A percentile compares a stretch with the other conserved stretches of the same genome.
phyloP scores from a whole-genome alignment of 1,140 invertebrate genomes.

The Vanessa atalanta region DNA sequence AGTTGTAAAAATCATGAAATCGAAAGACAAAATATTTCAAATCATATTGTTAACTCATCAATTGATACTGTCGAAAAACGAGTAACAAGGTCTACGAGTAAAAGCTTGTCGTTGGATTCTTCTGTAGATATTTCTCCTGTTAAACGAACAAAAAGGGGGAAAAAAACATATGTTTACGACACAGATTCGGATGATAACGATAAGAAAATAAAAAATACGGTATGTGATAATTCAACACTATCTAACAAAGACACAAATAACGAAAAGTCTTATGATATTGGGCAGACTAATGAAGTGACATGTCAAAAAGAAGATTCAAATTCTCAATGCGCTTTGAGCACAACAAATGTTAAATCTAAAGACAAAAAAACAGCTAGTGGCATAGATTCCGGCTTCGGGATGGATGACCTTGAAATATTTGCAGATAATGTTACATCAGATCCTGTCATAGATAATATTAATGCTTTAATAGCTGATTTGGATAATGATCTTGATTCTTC shows the following conservation, averaged over 20 bases:
- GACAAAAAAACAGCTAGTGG: slow-evolving; percentile 20
- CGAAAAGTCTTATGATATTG: not conserved
- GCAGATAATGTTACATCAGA: slow-evolving; percentile 58
- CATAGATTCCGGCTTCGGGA: slow-evolving; percentile 49
- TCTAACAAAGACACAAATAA: not conserved
- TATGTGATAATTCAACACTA: not conserved
- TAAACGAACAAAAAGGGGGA: slow-evolving; percentile 40
- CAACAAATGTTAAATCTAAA: not conserved
- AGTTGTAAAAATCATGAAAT: slow-evolving; percentile 24
- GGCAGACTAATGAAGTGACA: not conserved
- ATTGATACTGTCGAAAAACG: slow-evolving; percentile 43
- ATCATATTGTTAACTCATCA: slow-evolving; percentile 16
- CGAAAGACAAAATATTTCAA: not conserved
- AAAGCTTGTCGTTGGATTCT: slow-evolving; percentile 24
- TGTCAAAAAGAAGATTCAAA: not conserved
- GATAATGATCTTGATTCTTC: slow-evolving; percentile 62
- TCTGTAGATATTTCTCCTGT: slow-evolving; percentile 18
- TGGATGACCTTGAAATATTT: slow-evolving; percentile 62
- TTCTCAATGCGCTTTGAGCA: not conserved
- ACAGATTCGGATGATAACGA: slow-evolving; percentile 39
- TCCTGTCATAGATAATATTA: slow-evolving; percentile 69
- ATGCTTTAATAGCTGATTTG: slow-evolving; percentile 66
- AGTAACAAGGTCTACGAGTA: slow-evolving; percentile 48
- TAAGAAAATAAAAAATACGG: not conserved
- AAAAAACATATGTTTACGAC: slow-evolving; percentile 44